A percentile compares a stretch with the other conserved stretches of the same genome.
phyloP scores from a whole-genome alignment of 2,888 invertebrate species.

The Reticulitermes lucifugus region DNA sequence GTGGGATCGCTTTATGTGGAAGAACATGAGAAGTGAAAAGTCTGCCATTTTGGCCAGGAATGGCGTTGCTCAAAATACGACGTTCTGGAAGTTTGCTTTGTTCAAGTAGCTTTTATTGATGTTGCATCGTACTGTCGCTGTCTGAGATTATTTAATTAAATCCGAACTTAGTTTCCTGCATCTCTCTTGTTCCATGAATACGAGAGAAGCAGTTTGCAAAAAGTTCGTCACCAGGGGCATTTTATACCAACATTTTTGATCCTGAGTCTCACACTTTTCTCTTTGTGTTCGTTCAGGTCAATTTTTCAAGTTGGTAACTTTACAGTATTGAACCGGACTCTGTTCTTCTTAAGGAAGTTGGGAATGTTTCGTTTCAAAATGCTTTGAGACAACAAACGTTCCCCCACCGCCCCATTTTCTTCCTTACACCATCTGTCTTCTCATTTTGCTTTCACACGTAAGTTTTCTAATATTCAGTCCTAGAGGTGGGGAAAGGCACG shows the following conservation, averaged over 20 bases:
- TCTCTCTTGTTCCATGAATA: too few relatives aligned
- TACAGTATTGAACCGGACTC: background rate
- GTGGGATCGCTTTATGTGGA: too few relatives aligned
- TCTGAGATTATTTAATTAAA: too few relatives aligned
- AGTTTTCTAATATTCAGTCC: slow-evolving; percentile 3
- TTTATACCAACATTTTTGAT: background rate
- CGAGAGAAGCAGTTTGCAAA: background rate
- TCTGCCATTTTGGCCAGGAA: too few relatives aligned
- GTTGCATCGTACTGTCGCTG: too few relatives aligned
- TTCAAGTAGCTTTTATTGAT: too few relatives aligned
- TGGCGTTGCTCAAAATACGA: too few relatives aligned
- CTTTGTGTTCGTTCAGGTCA: background rate
- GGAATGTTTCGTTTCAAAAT: slow-evolving; percentile 1
- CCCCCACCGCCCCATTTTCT: background rate
- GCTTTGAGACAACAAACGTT: background rate
- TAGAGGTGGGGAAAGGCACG: background rate
- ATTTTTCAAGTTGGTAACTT: background rate
- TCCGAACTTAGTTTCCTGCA: too few relatives aligned
- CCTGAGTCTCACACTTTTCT: background rate
- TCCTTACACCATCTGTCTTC: background rate
- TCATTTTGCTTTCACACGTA: background rate
- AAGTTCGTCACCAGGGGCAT: background rate
- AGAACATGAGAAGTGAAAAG: too few relatives aligned
- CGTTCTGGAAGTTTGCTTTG: too few relatives aligned
- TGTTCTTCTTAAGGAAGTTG: background rate